Evolutionary conservation across 2,797 vertebrate genomes (phyloP), one percentile per base, ranked within the genome.

Genomic region (Hypotaenidia okinawae): DNA sequence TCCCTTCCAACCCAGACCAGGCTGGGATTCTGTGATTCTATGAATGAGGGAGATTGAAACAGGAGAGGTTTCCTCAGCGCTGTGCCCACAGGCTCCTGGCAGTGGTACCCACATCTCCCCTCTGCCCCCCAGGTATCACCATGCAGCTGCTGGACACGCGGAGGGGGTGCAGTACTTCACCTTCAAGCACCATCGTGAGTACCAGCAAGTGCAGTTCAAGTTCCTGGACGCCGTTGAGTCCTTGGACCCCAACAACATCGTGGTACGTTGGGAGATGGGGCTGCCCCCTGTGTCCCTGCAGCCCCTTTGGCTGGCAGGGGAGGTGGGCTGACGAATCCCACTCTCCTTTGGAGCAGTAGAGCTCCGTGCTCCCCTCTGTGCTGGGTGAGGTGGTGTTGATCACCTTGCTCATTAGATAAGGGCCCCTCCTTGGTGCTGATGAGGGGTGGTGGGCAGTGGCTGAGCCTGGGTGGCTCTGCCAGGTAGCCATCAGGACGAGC

Each of bases 231-330:
- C 99, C 0, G 99, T 99, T 15, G 99, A 99, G 94, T 99, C 99
- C 57, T 99, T 99, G 99, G 99, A 99, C 96, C 99, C 99, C 58
- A 99, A 99, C 98, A 99, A 99, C 94, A 99, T 99, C 23, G 98
- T 99, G 98, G 99, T 99, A 98, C 7, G 98, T 96, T 43, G 28
- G 43, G 37, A 63, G 16, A 14, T 3, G 0, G 35, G 30, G 35
- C 33, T 67, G 55, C 23, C 39, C 0, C 19, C 55, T 32, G 62
- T 13, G 2, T 30, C 64, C 69, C 73, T 47, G n/a, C 59, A 59
- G 51, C 43, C 30, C 13, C 64, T 58, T 49, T 24, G 16, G 9
- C 68, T 59, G 30, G 13, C 13, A 5, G 30, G 83, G 57, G 3
- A 23, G 23, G 0, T 47, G 62, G 47, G 37, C 51, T 33, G 33